Evolutionary conservation across 2,113 vertebrate genomes (phyloP).

Genomic region (Perca fluviatilis): DNA sequence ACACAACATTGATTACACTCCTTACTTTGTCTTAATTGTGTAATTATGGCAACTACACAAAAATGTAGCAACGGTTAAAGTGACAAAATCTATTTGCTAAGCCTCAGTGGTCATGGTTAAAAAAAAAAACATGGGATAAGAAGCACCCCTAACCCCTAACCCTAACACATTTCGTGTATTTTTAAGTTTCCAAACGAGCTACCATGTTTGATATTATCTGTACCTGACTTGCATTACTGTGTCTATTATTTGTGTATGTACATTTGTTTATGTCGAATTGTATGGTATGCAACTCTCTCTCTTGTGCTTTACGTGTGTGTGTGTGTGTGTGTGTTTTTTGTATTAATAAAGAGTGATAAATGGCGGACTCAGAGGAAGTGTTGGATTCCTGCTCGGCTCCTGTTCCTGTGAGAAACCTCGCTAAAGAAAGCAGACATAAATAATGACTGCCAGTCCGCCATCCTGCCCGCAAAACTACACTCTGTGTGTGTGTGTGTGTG

Average conservation of each 20-base stretch:
- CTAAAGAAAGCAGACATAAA: slow-evolving; percentile 84
- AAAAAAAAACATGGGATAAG: too few relatives aligned
- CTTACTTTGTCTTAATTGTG: too few relatives aligned
- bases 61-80: too few relatives aligned
- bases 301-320: slow-evolving; percentile 48
- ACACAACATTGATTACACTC: too few relatives aligned
- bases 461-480: slow-evolving; percentile 46
- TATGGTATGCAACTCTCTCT: slow-evolving; percentile 25
- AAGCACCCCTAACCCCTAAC: too few relatives aligned
- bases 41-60: too few relatives aligned
- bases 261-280: slow-evolving; percentile 18
- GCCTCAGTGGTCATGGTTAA: too few relatives aligned
- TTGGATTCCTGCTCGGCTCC: slow-evolving; percentile 77
- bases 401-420: slow-evolving; percentile 83
- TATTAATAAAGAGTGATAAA: slow-evolving; percentile 83
- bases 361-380: slow-evolving; percentile 81
- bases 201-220: too few relatives aligned
- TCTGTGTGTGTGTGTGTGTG: slow-evolving; percentile 54
- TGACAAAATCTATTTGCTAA: too few relatives aligned
- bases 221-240: slow-evolving; percentile 14
- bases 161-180: too few relatives aligned
- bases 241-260: slow-evolving; percentile 10
- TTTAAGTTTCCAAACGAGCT: too few relatives aligned
- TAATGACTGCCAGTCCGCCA: slow-evolving; percentile 72
- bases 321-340: slow-evolving; percentile 45